These are phyloP conservation scores for Microplitis deprimator DNA, from an alignment of 2,888 invertebrate genomes.

Conservation along the genomic window DNA sequence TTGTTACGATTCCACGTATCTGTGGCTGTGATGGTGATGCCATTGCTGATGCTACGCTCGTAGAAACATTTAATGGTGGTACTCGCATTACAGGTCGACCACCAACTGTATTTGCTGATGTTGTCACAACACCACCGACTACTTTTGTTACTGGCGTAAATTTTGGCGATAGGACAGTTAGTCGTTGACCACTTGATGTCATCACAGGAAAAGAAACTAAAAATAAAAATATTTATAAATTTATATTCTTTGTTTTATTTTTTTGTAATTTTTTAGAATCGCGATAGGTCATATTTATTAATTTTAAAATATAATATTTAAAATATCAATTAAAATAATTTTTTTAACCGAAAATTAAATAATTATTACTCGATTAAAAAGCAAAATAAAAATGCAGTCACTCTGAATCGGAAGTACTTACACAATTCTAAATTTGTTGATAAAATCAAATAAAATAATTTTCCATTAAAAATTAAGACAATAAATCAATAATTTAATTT, in stretches of 20 bases:
- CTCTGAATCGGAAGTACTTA: background rate
- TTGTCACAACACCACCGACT: constrained; percentile 62
- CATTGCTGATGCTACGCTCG: constrained; percentile 57
- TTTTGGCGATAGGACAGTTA: constrained; percentile 74
- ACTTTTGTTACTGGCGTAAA: constrained; percentile 67
- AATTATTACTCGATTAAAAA: too few species aligned
- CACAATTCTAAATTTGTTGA: background rate
- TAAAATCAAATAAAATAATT: background rate
- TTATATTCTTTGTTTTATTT: too few species aligned
- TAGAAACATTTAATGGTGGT: constrained; percentile 68
- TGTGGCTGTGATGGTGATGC: constrained; percentile 49
- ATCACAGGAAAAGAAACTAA: constrained; percentile 70
- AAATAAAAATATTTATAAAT: constrained; percentile 36
- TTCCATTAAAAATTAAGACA: constrained; percentile 1
- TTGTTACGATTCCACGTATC: constrained; percentile 60
- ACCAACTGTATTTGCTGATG: constrained; percentile 59
- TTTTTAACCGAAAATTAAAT: background rate
- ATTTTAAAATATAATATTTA: background rate
- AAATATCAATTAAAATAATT: constrained; percentile 24
- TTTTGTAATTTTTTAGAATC: too few species aligned
- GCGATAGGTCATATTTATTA: too few species aligned
- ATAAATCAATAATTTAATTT: background rate
- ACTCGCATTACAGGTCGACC: constrained; percentile 68
- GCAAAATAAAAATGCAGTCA: background rate
- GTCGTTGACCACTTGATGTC: constrained; percentile 74